These are phyloP conservation scores for Megalops cyprinoides DNA, from an alignment of 2,797 vertebrate species.

Conservation along the genomic window DNA sequence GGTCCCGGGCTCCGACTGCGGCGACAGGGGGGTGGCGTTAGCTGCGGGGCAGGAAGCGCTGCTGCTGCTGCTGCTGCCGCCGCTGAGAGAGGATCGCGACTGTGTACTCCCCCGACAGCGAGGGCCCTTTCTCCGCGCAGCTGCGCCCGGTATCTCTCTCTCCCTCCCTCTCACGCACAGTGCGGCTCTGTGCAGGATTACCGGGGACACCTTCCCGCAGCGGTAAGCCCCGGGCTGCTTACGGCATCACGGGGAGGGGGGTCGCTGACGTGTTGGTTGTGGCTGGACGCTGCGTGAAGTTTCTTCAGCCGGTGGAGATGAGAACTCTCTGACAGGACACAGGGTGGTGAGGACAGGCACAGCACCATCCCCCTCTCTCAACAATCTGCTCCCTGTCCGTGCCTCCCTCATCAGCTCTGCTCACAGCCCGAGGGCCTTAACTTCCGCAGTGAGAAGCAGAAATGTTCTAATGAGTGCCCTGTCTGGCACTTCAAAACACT, in stretches of 20 bases:
- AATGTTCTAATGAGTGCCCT: too few relatives aligned
- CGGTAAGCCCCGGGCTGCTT: constrained; percentile 68
- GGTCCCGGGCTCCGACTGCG: background rate
- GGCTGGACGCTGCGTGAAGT: constrained; percentile 12
- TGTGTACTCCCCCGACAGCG: background rate
- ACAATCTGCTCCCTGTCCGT: background rate
- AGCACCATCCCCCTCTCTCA: background rate
- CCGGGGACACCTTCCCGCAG: constrained; percentile 58
- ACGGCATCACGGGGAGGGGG: constrained; percentile 59
- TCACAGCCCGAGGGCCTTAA: too few relatives aligned
- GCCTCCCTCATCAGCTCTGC: background rate
- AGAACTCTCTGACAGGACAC: too few relatives aligned
- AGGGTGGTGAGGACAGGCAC: too few relatives aligned
- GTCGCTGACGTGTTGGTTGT: constrained; percentile 50
- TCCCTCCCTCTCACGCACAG: constrained; percentile 36
- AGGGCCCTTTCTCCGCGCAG: constrained; percentile 23
- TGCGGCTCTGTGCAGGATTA: constrained; percentile 63
- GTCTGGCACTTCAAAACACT: too few relatives aligned
- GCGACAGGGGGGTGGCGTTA: background rate
- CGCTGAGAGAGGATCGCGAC: constrained; percentile 43
- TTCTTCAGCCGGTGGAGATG: background rate
- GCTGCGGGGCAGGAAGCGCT: constrained; percentile 37
- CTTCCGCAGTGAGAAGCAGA: too few relatives aligned
- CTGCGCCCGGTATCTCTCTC: constrained; percentile 41
- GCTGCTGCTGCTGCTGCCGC: constrained; percentile 48